Conservation (phyloP, 2,797 vertebrate species). For the Gobionotothen gibberifrons region DNA sequence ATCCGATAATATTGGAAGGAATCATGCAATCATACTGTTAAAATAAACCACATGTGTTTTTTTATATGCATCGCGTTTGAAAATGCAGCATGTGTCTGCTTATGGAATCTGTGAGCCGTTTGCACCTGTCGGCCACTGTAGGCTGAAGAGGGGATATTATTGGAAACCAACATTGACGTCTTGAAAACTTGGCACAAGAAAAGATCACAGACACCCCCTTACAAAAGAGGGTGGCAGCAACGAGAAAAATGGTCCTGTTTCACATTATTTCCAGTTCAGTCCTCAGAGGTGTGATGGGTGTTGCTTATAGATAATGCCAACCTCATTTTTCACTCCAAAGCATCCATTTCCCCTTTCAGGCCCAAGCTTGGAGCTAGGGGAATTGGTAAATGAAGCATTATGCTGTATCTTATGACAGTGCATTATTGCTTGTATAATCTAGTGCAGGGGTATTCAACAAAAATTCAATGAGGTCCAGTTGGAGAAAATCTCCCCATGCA, state of each 20-base stretch:
- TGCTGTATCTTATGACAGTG: neutral
- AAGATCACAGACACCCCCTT: conserved; percentile 3
- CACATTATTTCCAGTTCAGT: conserved; percentile 8
- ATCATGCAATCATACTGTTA: no score
- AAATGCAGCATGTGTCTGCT: no score
- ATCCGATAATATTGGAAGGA: no score
- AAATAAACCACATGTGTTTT: no score
- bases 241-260: neutral
- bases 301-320: conserved; percentile 27
- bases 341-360: neutral
- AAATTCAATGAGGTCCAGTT: no score
- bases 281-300: conserved; percentile 13
- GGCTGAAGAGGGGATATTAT: neutral
- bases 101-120: no score
- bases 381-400: conserved; percentile 17
- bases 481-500: no score
- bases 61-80: no score
- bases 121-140: no score
- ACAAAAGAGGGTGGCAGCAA: conserved; percentile 19
- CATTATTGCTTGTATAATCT: conserved; percentile 27
- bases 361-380: neutral
- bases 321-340: neutral
- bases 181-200: conserved; percentile 9
- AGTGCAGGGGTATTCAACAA: no score
- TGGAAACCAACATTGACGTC: neutral